Base-by-base conservation (phyloP, 2,888 invertebrate genomes). In the Melieria picta region DNA sequence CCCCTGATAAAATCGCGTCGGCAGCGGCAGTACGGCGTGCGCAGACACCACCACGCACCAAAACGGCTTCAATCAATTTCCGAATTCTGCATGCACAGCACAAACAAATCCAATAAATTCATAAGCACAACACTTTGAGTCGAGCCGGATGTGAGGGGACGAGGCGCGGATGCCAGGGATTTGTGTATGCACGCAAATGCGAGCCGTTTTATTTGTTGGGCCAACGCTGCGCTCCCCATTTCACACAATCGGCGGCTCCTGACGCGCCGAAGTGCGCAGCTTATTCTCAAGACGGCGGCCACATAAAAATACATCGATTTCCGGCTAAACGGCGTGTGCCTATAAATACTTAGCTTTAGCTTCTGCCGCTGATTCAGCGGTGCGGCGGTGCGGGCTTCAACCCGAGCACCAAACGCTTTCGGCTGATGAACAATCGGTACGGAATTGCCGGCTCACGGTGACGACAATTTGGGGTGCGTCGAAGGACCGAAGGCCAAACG, bases 61-160 rank as follows among this genome's bases (percentile, higher is more conserved):
- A 3, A 3, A 50, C 30, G 10, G 10, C 10, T 42, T 42, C 61
- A 61, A 61, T 61, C 61, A 61, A 61, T 61, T 61, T 57, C 9
- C 11, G 10, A 61, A 61, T 64, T 50, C 52, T 64, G 64, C 64
- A 64, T 64, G 64, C 48, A 16, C 30, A 48, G 64, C 63, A 52
- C 64, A 64, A 64, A 64, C 16, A 64, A 64, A 48, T 9, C 64
- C 50, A 64, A 64, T 64, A 64, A 64, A 64, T 64, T 64, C 50
- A 64, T 64, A 64, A 64, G 50, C 50, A 16, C 42, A 64, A 47
- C 30, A 50, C 13, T 64, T 64, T 64, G 6, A 63, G 50, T 48
- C 30, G 46, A 52, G 52, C 16, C 47, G 16, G 30, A 58, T 16
- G 30, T 58, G n/a, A 58, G 58, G 10, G 42, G 1, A 10, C 58